phyloP scores from a whole-genome alignment of 2,888 invertebrate genomes.

The Hemicrepidius hirtus region DNA sequence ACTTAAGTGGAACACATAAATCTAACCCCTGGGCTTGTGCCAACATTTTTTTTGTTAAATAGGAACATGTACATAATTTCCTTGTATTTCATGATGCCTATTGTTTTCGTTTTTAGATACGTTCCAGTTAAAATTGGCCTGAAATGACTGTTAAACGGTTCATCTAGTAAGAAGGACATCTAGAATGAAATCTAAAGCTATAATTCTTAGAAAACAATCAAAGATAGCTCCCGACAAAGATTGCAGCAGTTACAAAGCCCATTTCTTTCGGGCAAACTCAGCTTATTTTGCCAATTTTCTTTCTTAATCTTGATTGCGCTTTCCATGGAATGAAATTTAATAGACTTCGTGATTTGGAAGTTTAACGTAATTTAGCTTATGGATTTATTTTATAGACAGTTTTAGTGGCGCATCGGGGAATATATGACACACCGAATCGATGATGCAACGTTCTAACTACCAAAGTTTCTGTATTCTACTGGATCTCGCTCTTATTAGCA shows the following conservation, averaged over 20 bases:
- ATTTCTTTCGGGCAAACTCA: slow-evolving; percentile 42
- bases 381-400: slow-evolving; percentile 44
- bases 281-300: slow-evolving; percentile 47
- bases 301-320: slow-evolving; percentile 47
- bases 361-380: slow-evolving; percentile 40
- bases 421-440: slow-evolving; percentile 32
- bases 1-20: slow-evolving; percentile 11
- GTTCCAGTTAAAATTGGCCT: neutral
- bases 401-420: slow-evolving; percentile 39
- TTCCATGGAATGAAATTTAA: slow-evolving; percentile 45
- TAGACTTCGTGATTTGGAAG: slow-evolving; percentile 44
- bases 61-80: slow-evolving; percentile 1
- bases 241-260: slow-evolving; percentile 33
- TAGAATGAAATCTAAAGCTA: slow-evolving; percentile 44
- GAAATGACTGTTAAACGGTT: slow-evolving; percentile 12
- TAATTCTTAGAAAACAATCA: slow-evolving; percentile 52
- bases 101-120: slow-evolving; percentile 4
- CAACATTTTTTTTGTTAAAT: neutral
- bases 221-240: slow-evolving; percentile 39
- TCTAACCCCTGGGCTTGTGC: slow-evolving; percentile 8
- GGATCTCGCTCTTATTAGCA: slow-evolving; percentile 3
- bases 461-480: slow-evolving; percentile 21
- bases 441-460: slow-evolving; percentile 28
- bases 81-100: neutral
- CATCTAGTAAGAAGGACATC: slow-evolving; percentile 36